Base-by-base conservation (phyloP, 2,797 vertebrate genomes). In the Ciconia nigra region DNA sequence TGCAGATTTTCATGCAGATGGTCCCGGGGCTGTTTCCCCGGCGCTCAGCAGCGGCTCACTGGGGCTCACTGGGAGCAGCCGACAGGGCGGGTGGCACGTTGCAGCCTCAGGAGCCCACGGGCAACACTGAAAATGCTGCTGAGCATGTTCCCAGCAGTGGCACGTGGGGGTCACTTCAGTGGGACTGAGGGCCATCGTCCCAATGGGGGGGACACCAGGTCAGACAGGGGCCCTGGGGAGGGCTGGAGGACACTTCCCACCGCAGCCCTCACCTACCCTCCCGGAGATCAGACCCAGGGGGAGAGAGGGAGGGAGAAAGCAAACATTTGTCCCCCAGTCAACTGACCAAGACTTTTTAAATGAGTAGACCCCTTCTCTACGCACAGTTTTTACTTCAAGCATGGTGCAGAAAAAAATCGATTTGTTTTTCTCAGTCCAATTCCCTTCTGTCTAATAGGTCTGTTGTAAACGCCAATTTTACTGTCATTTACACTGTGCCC, bases 361-460 rank as follows among this genome's bases (percentile, higher is more conserved):
- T 58, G 4, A 93, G 77, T 35, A 74, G 37, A 85, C 77, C 66
- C 61, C 61, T 87, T 91, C 63, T 63, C n/a, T 71, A 52, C 0
- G 0, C 51, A 49, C 37, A 78, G 66, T n/a, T 80, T 93, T 92
- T 73, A 47, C 71, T 94, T 93, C 92, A 83, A 80, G 87, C 46
- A 20, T 11, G 5, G 33, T 49, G 79, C 31, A 78, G 89, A 57
- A 94, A 94, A 97, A 89, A 94, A 96, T 96, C 79, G 0, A 96
- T 96, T 71, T 93, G 59, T 94, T 95, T 92, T 76, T 89, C 92
- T 94, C 95, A 67, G 91, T 91, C 89, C 92, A 96, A 96, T 95
- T 97, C 96, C 91, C 94, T 85, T 92, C 90, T 94, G 89, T 95
- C 94, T 96, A 95, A 96, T 96, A 92, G 91, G 91, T 51, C 87